Percentiles rank a stretch among this genome's conserved stretches.
These are phyloP conservation scores for Pelobates cultripes DNA, from an alignment of 2,797 vertebrate genomes.

Conservation along the genomic window DNA sequence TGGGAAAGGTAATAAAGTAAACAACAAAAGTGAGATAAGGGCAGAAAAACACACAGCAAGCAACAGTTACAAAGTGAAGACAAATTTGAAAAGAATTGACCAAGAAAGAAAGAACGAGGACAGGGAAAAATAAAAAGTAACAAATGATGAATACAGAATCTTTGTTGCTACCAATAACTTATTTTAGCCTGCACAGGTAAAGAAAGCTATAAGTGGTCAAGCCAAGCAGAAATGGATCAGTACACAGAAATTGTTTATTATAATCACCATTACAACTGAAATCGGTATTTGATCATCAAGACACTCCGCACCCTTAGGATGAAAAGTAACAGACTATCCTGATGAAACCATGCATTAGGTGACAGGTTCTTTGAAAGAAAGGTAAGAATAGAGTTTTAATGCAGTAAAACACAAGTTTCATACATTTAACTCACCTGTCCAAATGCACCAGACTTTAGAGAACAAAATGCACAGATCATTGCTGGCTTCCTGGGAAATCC, in stretches of 20 bases:
- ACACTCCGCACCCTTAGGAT: too few species aligned
- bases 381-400: background rate
- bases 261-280: too few species aligned
- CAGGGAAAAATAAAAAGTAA: background rate
- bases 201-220: background rate
- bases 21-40: too few species aligned
- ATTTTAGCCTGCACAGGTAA: too few species aligned
- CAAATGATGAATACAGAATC: too few species aligned
- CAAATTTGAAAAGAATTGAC: background rate
- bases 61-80: background rate
- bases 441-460: conserved; percentile 39
- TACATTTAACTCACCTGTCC: conserved; percentile 38
- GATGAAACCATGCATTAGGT: background rate
- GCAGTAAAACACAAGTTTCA: background rate
- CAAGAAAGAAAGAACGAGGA: background rate
- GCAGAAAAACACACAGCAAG: background rate
- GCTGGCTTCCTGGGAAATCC: conserved; percentile 37
- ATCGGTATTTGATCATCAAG: too few species aligned
- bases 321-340: background rate
- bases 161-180: too few species aligned
- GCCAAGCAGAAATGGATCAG: background rate
- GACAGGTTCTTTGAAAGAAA: background rate
- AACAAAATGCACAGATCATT: conserved; percentile 43
- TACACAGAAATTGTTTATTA: too few species aligned
- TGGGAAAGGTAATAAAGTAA: background rate